Base-by-base conservation (phyloP, 2,797 vertebrate genomes). In the Cirrhinus molitorella region DNA sequence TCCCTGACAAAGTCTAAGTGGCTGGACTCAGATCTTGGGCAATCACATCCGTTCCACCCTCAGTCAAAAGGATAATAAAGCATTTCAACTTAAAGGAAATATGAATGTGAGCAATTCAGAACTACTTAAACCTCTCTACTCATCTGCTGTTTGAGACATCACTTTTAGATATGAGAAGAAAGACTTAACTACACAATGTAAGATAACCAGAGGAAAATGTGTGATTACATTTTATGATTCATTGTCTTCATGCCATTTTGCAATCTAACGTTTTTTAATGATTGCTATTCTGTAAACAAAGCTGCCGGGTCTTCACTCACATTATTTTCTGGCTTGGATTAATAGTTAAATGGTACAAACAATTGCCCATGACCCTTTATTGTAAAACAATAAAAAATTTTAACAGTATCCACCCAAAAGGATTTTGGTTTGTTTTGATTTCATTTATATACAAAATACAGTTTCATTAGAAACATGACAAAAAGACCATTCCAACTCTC, bases 401-500 rank as follows among this genome's bases (percentile, higher is more conserved):
- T 43, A 59, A 59, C 37, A 43, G 31, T 23, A 59, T 59, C 37
- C 11, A 1, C 31, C 14, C 8, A 40, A 71, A 57, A 57, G 6
- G 25, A 14, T 34, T 63, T 28, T 31, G 59, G 45, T 0, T 40
- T 65, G 47, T 16, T 71, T 67, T 74, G 7, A 81, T 61, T 84
- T 80, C 21, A 85, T 80, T 84, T 83, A 23, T 74, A 43, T 85
- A 86, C 76, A 74, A 85, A 55, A 59, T 67, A 81, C 59, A 81
- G 43, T 23, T 55, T 4, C 12, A 14, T 65, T 57, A 55, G 53
- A 85, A 70, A 77, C 67, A 79, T 4, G 75, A 31, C 1, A 28
- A n/a, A 16, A 57, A 63, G 2, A 53, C 28, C 7, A 67, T 23
- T 51, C 68, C 34, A 76, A 40, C 37, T 67, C 71, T n/a, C 11